phyloP scores from a whole-genome alignment of 1,140 invertebrate genomes.

The Cydia strobilella region DNA sequence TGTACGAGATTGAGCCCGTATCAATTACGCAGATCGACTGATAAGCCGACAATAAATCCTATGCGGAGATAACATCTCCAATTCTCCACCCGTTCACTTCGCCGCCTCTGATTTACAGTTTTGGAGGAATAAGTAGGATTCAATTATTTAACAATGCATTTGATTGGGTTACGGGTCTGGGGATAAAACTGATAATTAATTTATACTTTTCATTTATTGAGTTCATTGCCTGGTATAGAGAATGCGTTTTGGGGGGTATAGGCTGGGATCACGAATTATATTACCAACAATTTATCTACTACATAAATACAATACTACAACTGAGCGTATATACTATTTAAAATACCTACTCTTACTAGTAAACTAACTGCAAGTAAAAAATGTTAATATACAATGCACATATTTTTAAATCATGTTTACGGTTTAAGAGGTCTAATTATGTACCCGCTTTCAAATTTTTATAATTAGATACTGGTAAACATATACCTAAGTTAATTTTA shows the following conservation, averaged over 20 bases:
- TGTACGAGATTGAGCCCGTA: constrained; percentile 46
- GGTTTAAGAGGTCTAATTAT: no score
- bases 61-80: constrained; percentile 56
- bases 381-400: no score
- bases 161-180: constrained; percentile 9
- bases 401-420: no score
- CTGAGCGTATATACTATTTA: no score
- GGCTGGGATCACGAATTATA: no score
- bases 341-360: no score
- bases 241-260: background rate
- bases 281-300: no score
- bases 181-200: background rate
- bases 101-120: constrained; percentile 57
- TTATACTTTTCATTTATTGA: constrained; percentile 6
- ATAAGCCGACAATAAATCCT: constrained; percentile 67
- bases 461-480: no score
- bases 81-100: constrained; percentile 53
- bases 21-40: constrained; percentile 69
- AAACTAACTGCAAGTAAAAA: no score
- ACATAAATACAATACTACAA: no score
- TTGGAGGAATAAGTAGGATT: constrained; percentile 44
- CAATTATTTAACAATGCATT: constrained; percentile 41
- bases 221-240: background rate
- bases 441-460: no score
- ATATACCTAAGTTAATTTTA: no score